Evolutionary conservation across 2,797 vertebrate genomes (phyloP), one percentile per base, ranked within the genome.

Genomic region (Toxotes lorentzi): DNA sequence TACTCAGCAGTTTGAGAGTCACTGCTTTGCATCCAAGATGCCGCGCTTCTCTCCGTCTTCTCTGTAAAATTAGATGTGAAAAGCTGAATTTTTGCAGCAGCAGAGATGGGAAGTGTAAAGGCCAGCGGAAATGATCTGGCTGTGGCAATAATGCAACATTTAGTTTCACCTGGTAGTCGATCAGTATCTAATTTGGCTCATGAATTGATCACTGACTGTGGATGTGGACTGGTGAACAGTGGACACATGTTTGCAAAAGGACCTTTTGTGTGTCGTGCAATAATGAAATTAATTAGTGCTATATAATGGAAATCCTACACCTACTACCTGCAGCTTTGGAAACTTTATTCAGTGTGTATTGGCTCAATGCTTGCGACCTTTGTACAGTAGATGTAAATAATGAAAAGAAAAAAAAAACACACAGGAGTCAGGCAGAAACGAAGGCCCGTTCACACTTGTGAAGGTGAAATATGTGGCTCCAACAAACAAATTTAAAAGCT

Each of bases 371-470:
- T 85, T 74, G 72, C 66, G 41, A 84, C 67, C 85, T 89, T 83
- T 92, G 91, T 91, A 91, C 83, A 86, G 86, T 90, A 80, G 84
- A 86, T 92, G 91, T 93, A 92, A 93, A 91, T 92, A 88, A 82
- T 67, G 77, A 70, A 70, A 76, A 76, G 62, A 74, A 43, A 56
- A 21, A 59, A 70, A 41, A 58, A 34, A 21, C 2, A 7, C 58
- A 56, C 51, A 51, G 61, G 72, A 80, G 71, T 84, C 66, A 35
- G 32, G 68, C 71, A 63, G 68, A 77, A 85, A 82, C 72, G 60
- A 79, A 79, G 43, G 35, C 74, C 81, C 76, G 70, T 76, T 82
- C 81, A 81, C 77, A 61, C 30, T 58, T 17, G 47, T 65, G 61
- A 59, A 65, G 59, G 70, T 83, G 58, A 84, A 76, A 61, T 10